Evolutionary conservation across 1,140 invertebrate species (phyloP), one percentile per base, ranked within the genome.

Genomic region (Frieseomelitta varia): DNA sequence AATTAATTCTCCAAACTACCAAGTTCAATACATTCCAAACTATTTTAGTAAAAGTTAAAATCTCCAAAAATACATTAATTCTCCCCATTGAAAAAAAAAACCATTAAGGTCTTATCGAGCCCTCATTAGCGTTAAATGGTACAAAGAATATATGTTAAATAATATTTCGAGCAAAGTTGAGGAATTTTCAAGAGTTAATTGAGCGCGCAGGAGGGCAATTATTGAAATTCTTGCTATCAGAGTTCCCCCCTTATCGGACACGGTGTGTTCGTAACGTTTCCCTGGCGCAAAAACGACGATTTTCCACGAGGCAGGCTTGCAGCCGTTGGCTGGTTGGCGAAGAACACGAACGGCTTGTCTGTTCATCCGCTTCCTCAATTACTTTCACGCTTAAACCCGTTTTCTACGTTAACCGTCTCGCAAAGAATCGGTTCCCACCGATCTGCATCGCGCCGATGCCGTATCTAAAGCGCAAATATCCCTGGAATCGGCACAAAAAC

Each of bases 341-440:
- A 51, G 79, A 77, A 87, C 63, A 83, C 76, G 76, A 78, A 72
- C 69, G 72, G 71, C 75, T 78, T 79, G 82, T 82, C 81, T 72
- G 82, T 86, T 88, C 87, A 86, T 91, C 90, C 84, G 91, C 91
- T 92, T 92, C 90, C 91, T 92, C 92, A 89, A 92, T 92, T 92
- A 92, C 92, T 92, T 92, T 91, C 91, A 91, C 91, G 88, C 91
- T 92, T 91, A 91, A 91, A 92, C 91, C 91, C 88, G 90, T 92
- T 92, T 77, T 92, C 88, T 87, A 89, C 83, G 90, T 87, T 92
- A 91, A 91, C 91, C 87, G 91, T 91, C 90, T 90, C 69, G 78
- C 72, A 84, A 78, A 75, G 86, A 84, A 89, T 91, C 87, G 83
- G 84, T 92, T 91, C 85, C 84, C 89, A 87, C 87, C 86, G 87